A percentile compares a stretch with the other conserved stretches of the same genome.
These are phyloP conservation scores for Macrotus californicus DNA, from an alignment of 2,113 vertebrate genomes.

Conservation along the genomic window DNA sequence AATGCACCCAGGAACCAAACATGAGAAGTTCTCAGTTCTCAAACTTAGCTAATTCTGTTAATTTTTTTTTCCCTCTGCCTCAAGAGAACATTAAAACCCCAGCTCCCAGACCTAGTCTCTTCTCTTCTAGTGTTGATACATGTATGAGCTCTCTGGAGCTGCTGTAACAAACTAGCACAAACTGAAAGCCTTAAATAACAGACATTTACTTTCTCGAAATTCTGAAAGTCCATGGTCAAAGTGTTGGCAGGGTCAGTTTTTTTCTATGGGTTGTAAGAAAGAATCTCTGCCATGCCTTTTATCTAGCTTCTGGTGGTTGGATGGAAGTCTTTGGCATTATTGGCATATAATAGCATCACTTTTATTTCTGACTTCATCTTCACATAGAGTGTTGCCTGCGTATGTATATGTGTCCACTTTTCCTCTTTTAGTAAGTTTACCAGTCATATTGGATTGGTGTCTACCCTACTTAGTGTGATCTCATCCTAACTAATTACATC, in stretches of 20 bases:
- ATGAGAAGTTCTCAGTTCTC: not conserved
- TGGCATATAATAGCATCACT: not conserved
- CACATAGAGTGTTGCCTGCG: not conserved
- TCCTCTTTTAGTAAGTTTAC: not conserved
- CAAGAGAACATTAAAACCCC: not conserved
- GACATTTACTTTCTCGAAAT: not conserved
- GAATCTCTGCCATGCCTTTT: not conserved
- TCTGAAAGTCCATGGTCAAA: not conserved
- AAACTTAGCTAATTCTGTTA: not conserved
- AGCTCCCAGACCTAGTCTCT: not conserved
- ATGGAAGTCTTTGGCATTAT: not conserved
- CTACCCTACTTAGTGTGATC: not conserved
- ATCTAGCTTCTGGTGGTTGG: not conserved
- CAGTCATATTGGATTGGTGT: not conserved
- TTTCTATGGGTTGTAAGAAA: no score
- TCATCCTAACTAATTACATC: not conserved
- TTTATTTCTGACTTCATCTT: not conserved
- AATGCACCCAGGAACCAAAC: not conserved
- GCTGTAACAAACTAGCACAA: not conserved
- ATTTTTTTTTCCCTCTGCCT: not conserved
- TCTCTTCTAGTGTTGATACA: not conserved
- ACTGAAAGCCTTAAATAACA: not conserved
- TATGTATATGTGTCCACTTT: not conserved
- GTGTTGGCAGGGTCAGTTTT: not conserved
- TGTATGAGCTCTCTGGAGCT: not conserved